Evolutionary conservation across 2,888 invertebrate species (phyloP).

Genomic region (Phaonia tiefii): DNA sequence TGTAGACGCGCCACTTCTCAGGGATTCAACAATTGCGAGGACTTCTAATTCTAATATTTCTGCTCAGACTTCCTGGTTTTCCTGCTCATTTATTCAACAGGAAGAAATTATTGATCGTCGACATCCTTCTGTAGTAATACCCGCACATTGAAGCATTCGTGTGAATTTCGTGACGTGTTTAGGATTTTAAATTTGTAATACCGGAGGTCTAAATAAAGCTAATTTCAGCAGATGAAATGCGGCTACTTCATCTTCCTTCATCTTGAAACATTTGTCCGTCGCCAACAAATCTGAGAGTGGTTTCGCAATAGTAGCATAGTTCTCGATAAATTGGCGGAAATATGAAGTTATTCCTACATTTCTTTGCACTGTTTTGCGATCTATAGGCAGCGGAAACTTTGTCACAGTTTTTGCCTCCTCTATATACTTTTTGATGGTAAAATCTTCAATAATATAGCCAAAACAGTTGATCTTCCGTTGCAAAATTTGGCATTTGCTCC

Average conservation of each 20-base stretch:
- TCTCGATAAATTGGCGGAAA: constrained; percentile 51
- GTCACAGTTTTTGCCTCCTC: constrained; percentile 39
- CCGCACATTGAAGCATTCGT: constrained; percentile 56
- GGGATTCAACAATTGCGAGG: too few species aligned
- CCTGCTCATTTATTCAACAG: too few species aligned
- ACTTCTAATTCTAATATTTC: too few species aligned
- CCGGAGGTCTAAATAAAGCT: constrained; percentile 7
- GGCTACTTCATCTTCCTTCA: constrained; percentile 33
- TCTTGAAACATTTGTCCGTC: constrained; percentile 35
- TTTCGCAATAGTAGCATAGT: constrained; percentile 44
- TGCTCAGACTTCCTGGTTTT: too few species aligned
- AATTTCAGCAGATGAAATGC: constrained; percentile 20
- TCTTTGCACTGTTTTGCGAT: constrained; percentile 44
- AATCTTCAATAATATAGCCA: constrained; percentile 24
- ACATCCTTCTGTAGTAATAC: constrained; percentile 66
- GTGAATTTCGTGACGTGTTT: constrained; percentile 46
- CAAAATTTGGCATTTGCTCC: constrained; percentile 64
- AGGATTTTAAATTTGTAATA: constrained; percentile 30
- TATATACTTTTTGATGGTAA: neutral
- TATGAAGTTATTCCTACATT: constrained; percentile 58
- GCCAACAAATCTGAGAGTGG: constrained; percentile 49
- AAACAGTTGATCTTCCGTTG: constrained; percentile 45
- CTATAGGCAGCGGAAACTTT: constrained; percentile 41
- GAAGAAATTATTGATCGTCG: constrained; percentile 54
- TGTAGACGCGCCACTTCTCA: constrained; percentile 66